Base-by-base conservation (phyloP, 2,888 invertebrate species). In the Noctuana brunneofusca region DNA sequence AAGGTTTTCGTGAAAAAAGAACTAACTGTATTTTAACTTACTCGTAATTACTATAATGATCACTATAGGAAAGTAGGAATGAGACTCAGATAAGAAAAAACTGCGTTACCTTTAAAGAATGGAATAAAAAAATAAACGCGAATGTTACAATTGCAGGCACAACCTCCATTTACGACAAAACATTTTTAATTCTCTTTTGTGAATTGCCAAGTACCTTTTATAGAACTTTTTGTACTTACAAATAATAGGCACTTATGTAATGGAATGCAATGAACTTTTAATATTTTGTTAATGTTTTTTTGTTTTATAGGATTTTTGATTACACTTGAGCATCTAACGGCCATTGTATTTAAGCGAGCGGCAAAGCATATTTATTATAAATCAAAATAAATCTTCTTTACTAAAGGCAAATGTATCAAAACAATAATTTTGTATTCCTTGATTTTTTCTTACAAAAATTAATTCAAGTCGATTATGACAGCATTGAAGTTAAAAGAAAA, bases 101-200 rank as follows among this genome's bases (percentile, higher is more conserved):
- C 35, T 35, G 53, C 41, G 11, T 24, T 18, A 18, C 46, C 53
- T 48, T 60, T 60, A 35, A 18, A 54, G 24, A 46, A 60, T 32
- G 35, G 35, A 24, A 53, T 48, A 54, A 54, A 59, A 52, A 60
- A 46, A 20, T 50, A 58, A 46, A 53, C 32, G 53, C 22, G 32
- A 59, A 53, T 53, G 46, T 50, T 53, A 59, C 32, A 59, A 59
- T 53, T 53, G 53, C 58, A 46, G 14, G 38, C 53, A 14, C 52
- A 24, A 22, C 53, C 30, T 46, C 46, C 46, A 48, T 60, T 30
- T 46, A 54, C 53, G 46, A 59, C 60, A 60, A 35, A 48, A 54
- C 59, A 54, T 54, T 60, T 58, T 60, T 54, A 60, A 60, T 60
- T 60, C 48, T 32, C 60, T 60, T 60, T 60, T 54, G 60, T 60